Evolutionary conservation across 2,113 vertebrate genomes (phyloP).

Genomic region (Coptodon bakossiorum): DNA sequence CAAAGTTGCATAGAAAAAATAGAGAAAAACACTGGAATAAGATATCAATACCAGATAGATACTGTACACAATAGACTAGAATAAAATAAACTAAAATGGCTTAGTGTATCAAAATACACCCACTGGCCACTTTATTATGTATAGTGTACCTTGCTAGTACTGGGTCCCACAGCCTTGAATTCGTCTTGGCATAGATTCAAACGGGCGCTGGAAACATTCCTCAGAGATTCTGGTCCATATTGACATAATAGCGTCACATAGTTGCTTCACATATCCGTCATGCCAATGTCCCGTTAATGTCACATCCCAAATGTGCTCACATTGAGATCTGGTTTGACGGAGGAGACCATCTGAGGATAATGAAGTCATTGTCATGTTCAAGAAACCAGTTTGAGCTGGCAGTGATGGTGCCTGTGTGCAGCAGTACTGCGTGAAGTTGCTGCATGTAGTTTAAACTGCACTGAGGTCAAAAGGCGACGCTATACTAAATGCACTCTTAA

Average conservation of each 20-base stretch:
- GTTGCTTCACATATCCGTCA: not conserved
- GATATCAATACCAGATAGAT: not conserved
- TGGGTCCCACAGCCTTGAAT: not conserved
- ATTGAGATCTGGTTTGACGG: not conserved
- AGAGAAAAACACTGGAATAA: not conserved
- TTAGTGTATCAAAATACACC: not conserved
- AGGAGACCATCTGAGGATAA: not conserved
- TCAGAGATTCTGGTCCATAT: not conserved
- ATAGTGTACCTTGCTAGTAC: not conserved
- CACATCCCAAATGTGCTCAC: not conserved
- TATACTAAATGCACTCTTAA: constrained; percentile 4
- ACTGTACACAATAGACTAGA: not conserved
- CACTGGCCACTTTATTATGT: not conserved
- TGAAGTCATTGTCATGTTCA: not conserved
- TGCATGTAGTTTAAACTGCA: not conserved
- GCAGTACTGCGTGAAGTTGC: not conserved
- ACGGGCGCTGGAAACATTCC: not conserved
- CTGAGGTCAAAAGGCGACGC: not conserved
- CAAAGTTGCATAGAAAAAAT: not conserved
- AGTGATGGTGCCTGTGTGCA: not conserved
- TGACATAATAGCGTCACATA: not conserved
- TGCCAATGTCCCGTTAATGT: not conserved
- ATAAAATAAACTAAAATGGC: not conserved
- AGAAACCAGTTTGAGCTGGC: not conserved
- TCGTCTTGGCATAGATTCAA: not conserved